Conservation (phyloP, 2,797 vertebrate genomes). For the Poeciliopsis turneri region DNA sequence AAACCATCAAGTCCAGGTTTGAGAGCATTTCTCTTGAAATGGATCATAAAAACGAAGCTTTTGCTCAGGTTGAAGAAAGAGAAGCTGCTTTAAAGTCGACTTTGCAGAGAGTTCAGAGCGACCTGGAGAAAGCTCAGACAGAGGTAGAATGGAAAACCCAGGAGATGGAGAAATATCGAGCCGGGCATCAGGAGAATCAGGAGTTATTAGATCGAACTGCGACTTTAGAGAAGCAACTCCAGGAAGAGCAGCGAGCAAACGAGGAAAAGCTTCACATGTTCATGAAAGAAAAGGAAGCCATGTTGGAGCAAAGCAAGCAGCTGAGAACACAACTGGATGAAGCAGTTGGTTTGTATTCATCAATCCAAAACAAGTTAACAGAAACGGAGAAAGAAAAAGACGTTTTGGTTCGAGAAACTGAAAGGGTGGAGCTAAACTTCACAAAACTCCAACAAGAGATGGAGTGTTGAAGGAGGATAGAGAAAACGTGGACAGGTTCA, state of each 20-base stretch:
- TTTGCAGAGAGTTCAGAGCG: conserved; percentile 44
- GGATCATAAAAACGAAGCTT: conserved; percentile 59
- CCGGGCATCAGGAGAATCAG: conserved; percentile 50
- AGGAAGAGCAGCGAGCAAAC: conserved; percentile 53
- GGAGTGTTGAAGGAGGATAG: conserved; percentile 75
- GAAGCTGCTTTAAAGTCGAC: conserved; percentile 64
- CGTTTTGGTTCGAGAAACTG: conserved; percentile 37
- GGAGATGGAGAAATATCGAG: conserved; percentile 50
- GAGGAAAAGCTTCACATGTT: conserved; percentile 53
- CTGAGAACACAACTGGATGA: conserved; percentile 67
- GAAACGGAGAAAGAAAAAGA: conserved; percentile 60
- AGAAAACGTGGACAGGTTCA: conserved; percentile 53
- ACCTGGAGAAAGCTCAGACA: conserved; percentile 63
- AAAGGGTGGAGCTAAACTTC: conserved; percentile 43
- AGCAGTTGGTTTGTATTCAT: conserved; percentile 53
- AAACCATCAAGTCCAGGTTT: conserved; percentile 48
- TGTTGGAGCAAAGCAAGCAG: conserved; percentile 60
- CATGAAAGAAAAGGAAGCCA: conserved; percentile 42
- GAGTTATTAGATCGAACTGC: conserved; percentile 50
- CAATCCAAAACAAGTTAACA: conserved; percentile 47
- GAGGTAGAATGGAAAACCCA: conserved; percentile 62
- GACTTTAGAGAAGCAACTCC: conserved; percentile 63
- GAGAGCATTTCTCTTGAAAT: conserved; percentile 47
- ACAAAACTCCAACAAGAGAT: conserved; percentile 59
- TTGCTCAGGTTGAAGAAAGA: conserved; percentile 50